Conservation (phyloP, 2,888 invertebrate species). For the Phragmatobia fuliginosa region DNA sequence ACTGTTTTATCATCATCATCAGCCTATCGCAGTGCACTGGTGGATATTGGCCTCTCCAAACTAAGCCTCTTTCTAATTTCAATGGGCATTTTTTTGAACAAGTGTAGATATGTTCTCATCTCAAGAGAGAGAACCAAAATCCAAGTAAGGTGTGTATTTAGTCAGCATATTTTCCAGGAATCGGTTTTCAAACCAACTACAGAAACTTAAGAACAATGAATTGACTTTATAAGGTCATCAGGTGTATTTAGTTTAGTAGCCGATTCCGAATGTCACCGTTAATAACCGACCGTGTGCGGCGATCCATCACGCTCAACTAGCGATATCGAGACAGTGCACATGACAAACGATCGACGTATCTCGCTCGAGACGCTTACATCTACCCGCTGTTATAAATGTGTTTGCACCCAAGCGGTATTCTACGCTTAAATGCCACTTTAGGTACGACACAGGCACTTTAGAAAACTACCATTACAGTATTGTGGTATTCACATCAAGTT, state of each 20-base stretch:
- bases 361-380: constrained; percentile 27
- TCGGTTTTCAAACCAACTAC: background rate
- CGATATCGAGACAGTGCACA: constrained; percentile 51
- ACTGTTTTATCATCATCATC: no score
- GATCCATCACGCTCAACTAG: constrained; percentile 43
- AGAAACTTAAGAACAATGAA: no score
- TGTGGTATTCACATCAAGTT: background rate
- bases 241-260: background rate
- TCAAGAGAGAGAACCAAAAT: no score
- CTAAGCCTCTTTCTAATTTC: no score
- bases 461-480: background rate
- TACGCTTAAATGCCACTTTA: constrained; percentile 1
- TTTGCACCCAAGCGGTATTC: constrained; percentile 4
- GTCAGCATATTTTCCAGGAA: background rate
- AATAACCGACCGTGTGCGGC: constrained; percentile 17
- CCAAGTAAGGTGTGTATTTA: background rate
- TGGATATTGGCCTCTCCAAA: no score
- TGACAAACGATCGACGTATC: constrained; percentile 52
- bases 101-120: no score
- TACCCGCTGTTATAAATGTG: constrained; percentile 12
- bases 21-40: no score
- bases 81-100: background rate
- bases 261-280: constrained; percentile 7
- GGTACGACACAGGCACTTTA: background rate
- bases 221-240: background rate